These are phyloP conservation scores for Oasisia sp. DNA, from an alignment of 2,888 invertebrate genomes.

Conservation along the genomic window DNA sequence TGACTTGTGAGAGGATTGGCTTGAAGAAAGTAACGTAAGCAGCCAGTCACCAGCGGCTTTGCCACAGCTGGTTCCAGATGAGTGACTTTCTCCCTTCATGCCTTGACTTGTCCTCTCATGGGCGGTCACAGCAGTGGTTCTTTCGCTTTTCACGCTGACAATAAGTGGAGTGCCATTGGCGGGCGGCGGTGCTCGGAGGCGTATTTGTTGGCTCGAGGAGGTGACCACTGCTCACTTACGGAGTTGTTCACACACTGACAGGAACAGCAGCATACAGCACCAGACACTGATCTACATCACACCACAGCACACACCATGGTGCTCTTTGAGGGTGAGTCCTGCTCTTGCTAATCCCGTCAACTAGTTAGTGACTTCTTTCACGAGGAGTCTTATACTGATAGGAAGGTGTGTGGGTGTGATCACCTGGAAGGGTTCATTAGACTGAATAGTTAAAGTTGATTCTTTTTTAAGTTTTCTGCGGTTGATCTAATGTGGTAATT, in stretches of 20 bases:
- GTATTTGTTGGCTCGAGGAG: not conserved
- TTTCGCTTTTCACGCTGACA: slow-evolving; percentile 2
- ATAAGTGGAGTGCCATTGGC: not conserved
- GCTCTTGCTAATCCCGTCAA: not conserved
- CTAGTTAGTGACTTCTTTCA: not conserved
- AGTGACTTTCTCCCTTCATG: not conserved
- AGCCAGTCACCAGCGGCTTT: not conserved
- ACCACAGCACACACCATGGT: not conserved
- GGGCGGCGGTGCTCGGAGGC: not conserved
- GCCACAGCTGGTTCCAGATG: not conserved
- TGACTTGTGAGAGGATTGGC: not conserved
- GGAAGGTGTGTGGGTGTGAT: no score
- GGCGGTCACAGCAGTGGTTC: not conserved
- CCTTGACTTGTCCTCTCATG: not conserved
- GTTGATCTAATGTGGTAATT: not conserved
- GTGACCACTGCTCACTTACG: not conserved
- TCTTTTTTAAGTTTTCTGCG: no score
- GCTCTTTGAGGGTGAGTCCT: not conserved
- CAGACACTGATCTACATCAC: not conserved
- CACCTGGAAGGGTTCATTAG: no score
- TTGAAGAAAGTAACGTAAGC: slow-evolving; percentile 7
- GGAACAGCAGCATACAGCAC: not conserved
- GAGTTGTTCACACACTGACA: not conserved
- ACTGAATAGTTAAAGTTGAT: no score
- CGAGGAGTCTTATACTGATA: not conserved